Evolutionary conservation across 2,797 vertebrate genomes (phyloP).

Genomic region (Hoplostethus atlanticus): DNA sequence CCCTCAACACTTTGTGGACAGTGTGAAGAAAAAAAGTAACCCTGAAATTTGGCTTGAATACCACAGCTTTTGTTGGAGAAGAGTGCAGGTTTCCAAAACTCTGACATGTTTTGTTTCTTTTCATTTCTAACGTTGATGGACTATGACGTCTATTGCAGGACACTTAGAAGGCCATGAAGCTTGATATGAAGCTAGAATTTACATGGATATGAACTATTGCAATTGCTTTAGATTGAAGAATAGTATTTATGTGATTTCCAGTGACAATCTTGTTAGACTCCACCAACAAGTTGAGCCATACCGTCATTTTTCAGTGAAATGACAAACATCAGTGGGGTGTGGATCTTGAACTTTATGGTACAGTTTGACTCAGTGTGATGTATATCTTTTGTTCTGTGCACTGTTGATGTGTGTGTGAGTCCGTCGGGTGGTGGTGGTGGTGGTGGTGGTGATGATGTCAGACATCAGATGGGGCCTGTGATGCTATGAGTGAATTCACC

Average conservation of each 20-base stretch:
- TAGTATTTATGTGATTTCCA: constrained; percentile 14
- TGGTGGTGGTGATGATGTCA: constrained; percentile 48
- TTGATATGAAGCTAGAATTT: not conserved
- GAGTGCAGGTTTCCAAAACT: constrained; percentile 26
- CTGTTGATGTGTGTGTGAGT: not conserved
- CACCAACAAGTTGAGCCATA: not conserved
- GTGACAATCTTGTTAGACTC: not conserved
- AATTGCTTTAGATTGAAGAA: not conserved
- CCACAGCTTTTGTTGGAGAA: constrained; percentile 29
- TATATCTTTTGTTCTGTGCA: constrained; percentile 23
- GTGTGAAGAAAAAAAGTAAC: constrained; percentile 74
- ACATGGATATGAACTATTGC: not conserved
- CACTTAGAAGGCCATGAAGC: not conserved
- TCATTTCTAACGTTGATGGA: constrained; percentile 25
- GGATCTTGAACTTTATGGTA: constrained; percentile 41
- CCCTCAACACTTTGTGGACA: constrained; percentile 62
- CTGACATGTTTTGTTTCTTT: constrained; percentile 51
- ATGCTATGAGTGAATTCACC: constrained; percentile 27
- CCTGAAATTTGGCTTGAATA: constrained; percentile 70
- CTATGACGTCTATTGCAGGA: not conserved
- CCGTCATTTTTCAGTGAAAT: not conserved
- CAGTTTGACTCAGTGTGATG: constrained; percentile 62
- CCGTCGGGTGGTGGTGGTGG: not conserved
- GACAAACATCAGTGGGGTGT: constrained; percentile 33
- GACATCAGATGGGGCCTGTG: constrained; percentile 44